A percentile compares a stretch with the other conserved stretches of the same genome.
Conservation (phyloP, 1,140 invertebrate species). For the Neocloeon triangulifer region DNA sequence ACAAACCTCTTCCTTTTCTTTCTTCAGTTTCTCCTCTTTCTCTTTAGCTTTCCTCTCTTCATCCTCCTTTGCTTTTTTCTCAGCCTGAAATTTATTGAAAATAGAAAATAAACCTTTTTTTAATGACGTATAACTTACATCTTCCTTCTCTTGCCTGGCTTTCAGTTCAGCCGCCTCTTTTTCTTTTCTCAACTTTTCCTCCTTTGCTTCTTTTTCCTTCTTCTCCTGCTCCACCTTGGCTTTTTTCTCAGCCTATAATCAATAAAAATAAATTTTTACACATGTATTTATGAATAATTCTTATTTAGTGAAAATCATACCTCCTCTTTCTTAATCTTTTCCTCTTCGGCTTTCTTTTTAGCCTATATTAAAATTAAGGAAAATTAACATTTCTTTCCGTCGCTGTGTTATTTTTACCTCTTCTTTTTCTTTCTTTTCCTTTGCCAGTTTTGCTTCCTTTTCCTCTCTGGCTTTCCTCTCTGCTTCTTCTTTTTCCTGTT, state of each 20-base stretch:
- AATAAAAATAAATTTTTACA: too few relatives aligned
- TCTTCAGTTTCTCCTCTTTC: slow-evolving; percentile 7
- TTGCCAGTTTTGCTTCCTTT: slow-evolving; percentile 12
- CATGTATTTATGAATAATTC: too few relatives aligned
- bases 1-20: slow-evolving; percentile 7
- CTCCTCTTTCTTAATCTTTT: slow-evolving; percentile 7
- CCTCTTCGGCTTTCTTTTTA: too few relatives aligned
- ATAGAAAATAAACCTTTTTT: too few relatives aligned
- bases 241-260: slow-evolving; percentile 11
- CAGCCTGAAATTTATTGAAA: slow-evolving; percentile 14
- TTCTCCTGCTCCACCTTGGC: slow-evolving; percentile 6
- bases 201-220: slow-evolving; percentile 6
- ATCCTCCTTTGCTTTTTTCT: slow-evolving; percentile 7
- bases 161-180: slow-evolving; percentile 9
- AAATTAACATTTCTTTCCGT: too few relatives aligned
- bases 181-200: slow-evolving; percentile 8
- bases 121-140: too few relatives aligned
- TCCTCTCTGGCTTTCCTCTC: not conserved
- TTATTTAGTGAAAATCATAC: too few relatives aligned
- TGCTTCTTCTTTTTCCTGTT: slow-evolving; percentile 11
- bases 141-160: slow-evolving; percentile 7
- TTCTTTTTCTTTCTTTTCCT: slow-evolving; percentile 13
- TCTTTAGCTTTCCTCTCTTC: slow-evolving; percentile 7
- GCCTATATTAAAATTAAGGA: too few relatives aligned
- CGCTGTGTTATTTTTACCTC: slow-evolving; percentile 13